Conservation (phyloP, 2,113 vertebrate species). For the Percina caprodes region DNA sequence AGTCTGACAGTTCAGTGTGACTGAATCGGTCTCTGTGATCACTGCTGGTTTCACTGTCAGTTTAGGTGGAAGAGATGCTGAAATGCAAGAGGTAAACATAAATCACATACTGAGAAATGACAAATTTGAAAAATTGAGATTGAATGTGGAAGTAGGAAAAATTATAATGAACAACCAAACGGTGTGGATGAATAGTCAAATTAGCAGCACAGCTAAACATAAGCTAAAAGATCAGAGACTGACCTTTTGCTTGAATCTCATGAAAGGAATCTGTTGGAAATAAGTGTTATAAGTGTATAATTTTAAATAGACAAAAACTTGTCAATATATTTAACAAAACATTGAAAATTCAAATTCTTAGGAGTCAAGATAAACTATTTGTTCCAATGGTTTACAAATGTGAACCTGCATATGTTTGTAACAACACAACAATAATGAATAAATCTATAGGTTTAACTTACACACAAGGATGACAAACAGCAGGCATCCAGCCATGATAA, state of each 20-base stretch:
- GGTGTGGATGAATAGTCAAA: not conserved
- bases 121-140: not conserved
- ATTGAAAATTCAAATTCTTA: not conserved
- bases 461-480: constrained; percentile 32
- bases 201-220: too few relatives aligned
- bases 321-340: not conserved
- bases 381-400: not conserved
- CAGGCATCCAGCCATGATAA: constrained; percentile 10
- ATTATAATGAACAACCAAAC: not conserved
- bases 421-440: not conserved
- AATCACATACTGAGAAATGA: not conserved
- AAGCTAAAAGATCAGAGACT: not conserved
- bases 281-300: not conserved
- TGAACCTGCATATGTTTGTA: not conserved
- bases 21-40: constrained; percentile 29
- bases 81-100: not conserved
- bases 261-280: constrained; percentile 30
- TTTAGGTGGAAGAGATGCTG: constrained; percentile 27
- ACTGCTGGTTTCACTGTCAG: not conserved
- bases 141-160: too few relatives aligned
- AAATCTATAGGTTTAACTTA: not conserved
- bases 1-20: constrained; percentile 31
- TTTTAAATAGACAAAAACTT: not conserved
- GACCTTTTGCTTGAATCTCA: constrained; percentile 39
- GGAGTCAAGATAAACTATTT: not conserved